A percentile compares a stretch with the other conserved stretches of the same genome.
Evolutionary conservation across 2,797 vertebrate genomes (phyloP).

Genomic region (Yasuhikotakia modesta): DNA sequence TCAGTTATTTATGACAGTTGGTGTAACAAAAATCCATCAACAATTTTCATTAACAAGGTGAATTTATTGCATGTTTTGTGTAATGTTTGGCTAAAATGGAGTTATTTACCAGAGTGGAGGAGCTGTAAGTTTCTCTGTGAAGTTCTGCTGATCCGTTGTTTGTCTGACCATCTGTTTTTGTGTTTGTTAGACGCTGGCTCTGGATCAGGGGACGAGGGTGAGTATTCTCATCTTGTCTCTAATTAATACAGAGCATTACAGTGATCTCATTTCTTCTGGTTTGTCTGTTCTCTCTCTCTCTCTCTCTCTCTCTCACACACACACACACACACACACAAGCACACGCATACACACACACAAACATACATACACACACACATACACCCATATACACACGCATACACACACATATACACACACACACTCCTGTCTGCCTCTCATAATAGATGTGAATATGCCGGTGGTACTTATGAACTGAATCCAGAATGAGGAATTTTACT

Average conservation of each 20-base stretch:
- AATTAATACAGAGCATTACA: slow-evolving; percentile 30
- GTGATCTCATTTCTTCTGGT: slow-evolving; percentile 15
- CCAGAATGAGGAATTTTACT: slow-evolving; percentile 37
- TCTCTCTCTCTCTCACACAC: background rate
- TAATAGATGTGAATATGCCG: slow-evolving; percentile 35
- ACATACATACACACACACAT: too few relatives aligned
- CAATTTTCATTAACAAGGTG: background rate
- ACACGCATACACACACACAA: too few relatives aligned
- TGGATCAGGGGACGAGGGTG: slow-evolving; percentile 56
- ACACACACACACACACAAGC: background rate
- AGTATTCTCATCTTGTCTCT: slow-evolving; percentile 40
- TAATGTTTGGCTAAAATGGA: background rate
- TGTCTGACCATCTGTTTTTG: slow-evolving; percentile 35
- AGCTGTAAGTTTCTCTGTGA: background rate
- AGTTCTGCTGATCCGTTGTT: background rate
- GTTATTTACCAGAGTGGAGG: background rate
- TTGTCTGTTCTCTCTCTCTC: slow-evolving; percentile 6
- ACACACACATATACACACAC: too few relatives aligned
- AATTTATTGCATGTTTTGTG: background rate
- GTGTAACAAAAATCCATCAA: background rate
- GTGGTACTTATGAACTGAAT: slow-evolving; percentile 33
- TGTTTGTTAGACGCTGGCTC: slow-evolving; percentile 53
- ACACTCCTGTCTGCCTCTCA: slow-evolving; percentile 16
- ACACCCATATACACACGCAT: too few relatives aligned
- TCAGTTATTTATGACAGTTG: background rate